A percentile compares a stretch with the other conserved stretches of the same genome.
These are phyloP conservation scores for Serripes groenlandicus DNA, from an alignment of 2,888 invertebrate genomes.

Conservation along the genomic window DNA sequence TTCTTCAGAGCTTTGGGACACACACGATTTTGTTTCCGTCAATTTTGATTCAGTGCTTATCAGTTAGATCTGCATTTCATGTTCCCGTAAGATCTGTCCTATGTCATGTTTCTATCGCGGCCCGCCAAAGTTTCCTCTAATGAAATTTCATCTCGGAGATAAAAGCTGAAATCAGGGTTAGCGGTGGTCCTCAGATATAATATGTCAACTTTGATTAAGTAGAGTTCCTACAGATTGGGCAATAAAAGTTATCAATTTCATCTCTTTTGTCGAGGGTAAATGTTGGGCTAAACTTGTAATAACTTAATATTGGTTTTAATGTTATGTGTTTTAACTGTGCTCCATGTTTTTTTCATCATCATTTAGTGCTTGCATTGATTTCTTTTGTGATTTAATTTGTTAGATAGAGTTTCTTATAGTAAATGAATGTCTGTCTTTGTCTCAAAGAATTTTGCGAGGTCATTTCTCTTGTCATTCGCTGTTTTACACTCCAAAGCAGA, in stretches of 20 bases:
- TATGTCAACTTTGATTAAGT: slow-evolving; percentile 50
- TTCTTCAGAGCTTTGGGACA: neutral
- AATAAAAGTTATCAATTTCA: slow-evolving; percentile 33
- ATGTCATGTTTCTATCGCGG: slow-evolving; percentile 37
- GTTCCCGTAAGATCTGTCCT: slow-evolving; percentile 31
- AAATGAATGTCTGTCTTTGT: no score
- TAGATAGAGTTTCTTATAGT: no score
- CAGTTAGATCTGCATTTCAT: slow-evolving; percentile 44
- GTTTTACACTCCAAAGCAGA: no score
- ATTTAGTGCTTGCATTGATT: neutral
- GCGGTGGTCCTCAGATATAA: slow-evolving; percentile 40
- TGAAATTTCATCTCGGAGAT: slow-evolving; percentile 64
- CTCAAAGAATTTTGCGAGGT: no score
- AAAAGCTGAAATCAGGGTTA: slow-evolving; percentile 43
- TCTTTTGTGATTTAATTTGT: no score
- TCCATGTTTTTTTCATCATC: neutral
- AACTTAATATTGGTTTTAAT: slow-evolving; percentile 13
- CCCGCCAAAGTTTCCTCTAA: slow-evolving; percentile 46
- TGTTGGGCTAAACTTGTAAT: slow-evolving; percentile 13
- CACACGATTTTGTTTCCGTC: neutral
- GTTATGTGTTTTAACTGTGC: neutral
- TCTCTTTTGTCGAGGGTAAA: slow-evolving; percentile 10
- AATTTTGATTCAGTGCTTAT: slow-evolving; percentile 25
- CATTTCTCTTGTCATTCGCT: no score
- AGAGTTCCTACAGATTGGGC: slow-evolving; percentile 36